Conservation (phyloP, 1,140 invertebrate genomes). For the Pseudobourletiella spinata region DNA sequence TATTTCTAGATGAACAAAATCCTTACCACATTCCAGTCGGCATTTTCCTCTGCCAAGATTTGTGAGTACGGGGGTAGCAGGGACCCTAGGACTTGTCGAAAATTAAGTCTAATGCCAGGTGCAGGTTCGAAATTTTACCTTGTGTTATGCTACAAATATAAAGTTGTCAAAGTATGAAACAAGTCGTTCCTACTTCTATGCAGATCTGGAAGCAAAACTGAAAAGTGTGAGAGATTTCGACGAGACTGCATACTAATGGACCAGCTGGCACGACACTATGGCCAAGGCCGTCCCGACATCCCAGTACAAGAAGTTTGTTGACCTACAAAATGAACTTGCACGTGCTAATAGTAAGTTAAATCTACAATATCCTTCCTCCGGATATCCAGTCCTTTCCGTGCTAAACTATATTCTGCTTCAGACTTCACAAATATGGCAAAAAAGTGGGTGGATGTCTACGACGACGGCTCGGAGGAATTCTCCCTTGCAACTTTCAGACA, state of each 20-base stretch:
- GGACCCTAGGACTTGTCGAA: too few species aligned
- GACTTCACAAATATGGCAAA: conserved; percentile 18
- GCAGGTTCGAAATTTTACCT: too few species aligned
- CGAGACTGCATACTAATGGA: conserved; percentile 49
- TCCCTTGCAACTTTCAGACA: conserved; percentile 47
- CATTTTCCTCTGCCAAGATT: too few species aligned
- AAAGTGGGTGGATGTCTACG: conserved; percentile 2
- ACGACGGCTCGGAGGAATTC: conserved; percentile 3
- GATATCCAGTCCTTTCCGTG: neutral
- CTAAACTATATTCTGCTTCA: neutral
- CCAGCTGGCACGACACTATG: conserved; percentile 43
- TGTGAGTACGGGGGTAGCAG: too few species aligned
- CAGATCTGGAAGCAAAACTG: neutral
- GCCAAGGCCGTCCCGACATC: neutral
- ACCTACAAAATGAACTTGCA: conserved; percentile 17
- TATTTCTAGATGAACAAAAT: too few species aligned
- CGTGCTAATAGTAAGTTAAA: neutral
- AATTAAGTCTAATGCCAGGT: too few species aligned
- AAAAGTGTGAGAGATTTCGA: neutral
- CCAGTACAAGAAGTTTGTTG: conserved; percentile 16
- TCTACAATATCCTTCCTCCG: neutral
- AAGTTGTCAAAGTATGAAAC: too few species aligned
- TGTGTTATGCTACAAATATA: too few species aligned
- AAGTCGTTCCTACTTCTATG: too few species aligned
- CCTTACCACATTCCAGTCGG: too few species aligned